phyloP scores from a whole-genome alignment of 2,888 invertebrate genomes.

The Carterocephalus palaemon region DNA sequence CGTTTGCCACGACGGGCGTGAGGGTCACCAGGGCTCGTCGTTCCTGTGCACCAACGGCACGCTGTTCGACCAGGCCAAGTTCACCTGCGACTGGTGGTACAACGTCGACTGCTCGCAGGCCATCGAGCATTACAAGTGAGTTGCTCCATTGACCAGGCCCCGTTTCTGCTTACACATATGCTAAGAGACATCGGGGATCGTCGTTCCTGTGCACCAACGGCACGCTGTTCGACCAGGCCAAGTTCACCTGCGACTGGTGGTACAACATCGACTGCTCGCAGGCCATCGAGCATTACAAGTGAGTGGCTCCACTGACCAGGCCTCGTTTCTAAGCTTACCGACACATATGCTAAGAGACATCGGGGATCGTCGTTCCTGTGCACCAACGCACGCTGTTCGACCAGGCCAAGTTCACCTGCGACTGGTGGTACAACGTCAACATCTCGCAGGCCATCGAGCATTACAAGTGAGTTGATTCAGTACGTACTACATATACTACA shows the following conservation, averaged over 20 bases:
- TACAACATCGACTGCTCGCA: conserved; percentile 91
- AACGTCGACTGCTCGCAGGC: conserved; percentile 91
- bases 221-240: conserved; percentile 90
- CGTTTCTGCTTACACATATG: conserved; percentile 5
- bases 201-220: conserved; percentile 92
- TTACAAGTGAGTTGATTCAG: conserved; percentile 81
- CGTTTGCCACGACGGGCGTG: conserved; percentile 91
- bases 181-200: conserved; percentile 80
- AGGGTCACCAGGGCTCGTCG: conserved; percentile 89
- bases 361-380: conserved; percentile 91
- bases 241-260: conserved; percentile 95
- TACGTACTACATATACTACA: too few relatives aligned
- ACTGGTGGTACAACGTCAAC: conserved; percentile 96
- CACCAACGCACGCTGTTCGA: conserved; percentile 91
- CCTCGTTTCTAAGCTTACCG: conserved; percentile 7
- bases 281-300: conserved; percentile 87
- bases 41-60: conserved; percentile 93
- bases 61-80: conserved; percentile 90
- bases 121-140: conserved; percentile 84
- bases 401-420: conserved; percentile 91
- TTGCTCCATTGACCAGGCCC: conserved; percentile 23
- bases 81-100: conserved; percentile 95
- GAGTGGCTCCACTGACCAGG: conserved; percentile 40
- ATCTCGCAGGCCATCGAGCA: conserved; percentile 85
- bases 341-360: neutral